These are phyloP conservation scores for Ophonus ardosiacus DNA, from an alignment of 2,888 invertebrate genomes.

Conservation along the genomic window DNA sequence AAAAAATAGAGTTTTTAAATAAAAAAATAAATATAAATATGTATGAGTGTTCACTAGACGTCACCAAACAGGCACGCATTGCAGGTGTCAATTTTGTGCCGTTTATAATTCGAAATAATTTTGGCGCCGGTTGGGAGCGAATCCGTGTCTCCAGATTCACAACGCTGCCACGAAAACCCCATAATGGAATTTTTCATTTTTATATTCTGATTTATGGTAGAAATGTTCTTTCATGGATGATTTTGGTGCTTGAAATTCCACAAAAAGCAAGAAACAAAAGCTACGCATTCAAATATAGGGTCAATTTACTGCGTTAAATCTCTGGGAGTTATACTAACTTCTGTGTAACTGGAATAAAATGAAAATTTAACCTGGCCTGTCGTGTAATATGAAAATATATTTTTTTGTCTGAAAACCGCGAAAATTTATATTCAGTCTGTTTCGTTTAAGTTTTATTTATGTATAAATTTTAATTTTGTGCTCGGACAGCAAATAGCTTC, in stretches of 20 bases:
- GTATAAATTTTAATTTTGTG: slow-evolving; percentile 32
- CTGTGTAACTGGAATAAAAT: slow-evolving; percentile 16
- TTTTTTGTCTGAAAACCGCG: slow-evolving; percentile 21
- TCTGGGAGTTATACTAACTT: background rate
- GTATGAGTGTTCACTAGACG: too few relatives aligned
- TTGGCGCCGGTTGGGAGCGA: too few relatives aligned
- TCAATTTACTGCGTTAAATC: slow-evolving; percentile 28
- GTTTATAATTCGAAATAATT: too few relatives aligned
- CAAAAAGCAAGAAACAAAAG: background rate
- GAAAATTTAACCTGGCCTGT: slow-evolving; percentile 39
- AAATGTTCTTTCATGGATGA: background rate
- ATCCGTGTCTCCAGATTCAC: too few relatives aligned
- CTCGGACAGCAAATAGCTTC: slow-evolving; percentile 8
- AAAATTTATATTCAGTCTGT: slow-evolving; percentile 15
- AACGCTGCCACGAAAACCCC: too few relatives aligned
- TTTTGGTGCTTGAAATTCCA: background rate
- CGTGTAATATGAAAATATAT: slow-evolving; percentile 38
- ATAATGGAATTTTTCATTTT: background rate
- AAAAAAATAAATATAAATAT: too few relatives aligned
- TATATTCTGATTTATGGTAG: background rate
- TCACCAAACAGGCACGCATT: too few relatives aligned
- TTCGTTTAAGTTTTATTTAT: slow-evolving; percentile 36
- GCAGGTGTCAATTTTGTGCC: too few relatives aligned
- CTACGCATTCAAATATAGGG: slow-evolving; percentile 8
- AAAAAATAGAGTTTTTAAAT: too few relatives aligned